Evolutionary conservation across 1,140 invertebrate genomes (phyloP).

Genomic region (Meteorus sp.): DNA sequence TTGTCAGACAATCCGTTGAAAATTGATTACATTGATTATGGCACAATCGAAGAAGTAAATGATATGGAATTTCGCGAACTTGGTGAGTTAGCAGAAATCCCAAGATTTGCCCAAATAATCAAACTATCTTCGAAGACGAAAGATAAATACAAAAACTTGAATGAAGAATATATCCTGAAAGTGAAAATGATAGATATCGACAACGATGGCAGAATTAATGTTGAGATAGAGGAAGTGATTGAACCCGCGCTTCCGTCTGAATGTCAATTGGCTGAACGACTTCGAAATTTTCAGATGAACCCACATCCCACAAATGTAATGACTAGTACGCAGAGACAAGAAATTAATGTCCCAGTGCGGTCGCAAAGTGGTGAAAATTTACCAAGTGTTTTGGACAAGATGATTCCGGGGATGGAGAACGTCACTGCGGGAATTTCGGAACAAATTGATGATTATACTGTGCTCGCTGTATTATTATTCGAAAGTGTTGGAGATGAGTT

Average conservation of each 20-base stretch:
- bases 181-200: slow-evolving; percentile 34
- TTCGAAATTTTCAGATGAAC: background rate
- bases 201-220: slow-evolving; percentile 32
- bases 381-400: slow-evolving; percentile 12
- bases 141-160: slow-evolving; percentile 1
- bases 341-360: background rate
- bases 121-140: background rate
- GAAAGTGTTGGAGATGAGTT: background rate
- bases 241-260: background rate
- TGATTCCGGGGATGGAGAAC: background rate
- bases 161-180: background rate
- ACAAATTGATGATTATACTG: background rate
- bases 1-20: slow-evolving; percentile 27
- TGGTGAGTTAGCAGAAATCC: slow-evolving; percentile 16
- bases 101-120: slow-evolving; percentile 9
- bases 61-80: slow-evolving; percentile 31
- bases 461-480: slow-evolving; percentile 23
- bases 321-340: background rate
- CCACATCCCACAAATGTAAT: background rate
- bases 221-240: slow-evolving; percentile 28
- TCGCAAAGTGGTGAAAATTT: background rate
- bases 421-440: slow-evolving; percentile 1
- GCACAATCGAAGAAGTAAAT: slow-evolving; percentile 27
- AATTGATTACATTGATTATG: slow-evolving; percentile 42
- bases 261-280: too few relatives aligned